Percentiles rank a stretch among this genome's conserved stretches.
These are phyloP conservation scores for Gymnodraco acuticeps DNA, from an alignment of 2,797 vertebrate genomes.

Conservation along the genomic window DNA sequence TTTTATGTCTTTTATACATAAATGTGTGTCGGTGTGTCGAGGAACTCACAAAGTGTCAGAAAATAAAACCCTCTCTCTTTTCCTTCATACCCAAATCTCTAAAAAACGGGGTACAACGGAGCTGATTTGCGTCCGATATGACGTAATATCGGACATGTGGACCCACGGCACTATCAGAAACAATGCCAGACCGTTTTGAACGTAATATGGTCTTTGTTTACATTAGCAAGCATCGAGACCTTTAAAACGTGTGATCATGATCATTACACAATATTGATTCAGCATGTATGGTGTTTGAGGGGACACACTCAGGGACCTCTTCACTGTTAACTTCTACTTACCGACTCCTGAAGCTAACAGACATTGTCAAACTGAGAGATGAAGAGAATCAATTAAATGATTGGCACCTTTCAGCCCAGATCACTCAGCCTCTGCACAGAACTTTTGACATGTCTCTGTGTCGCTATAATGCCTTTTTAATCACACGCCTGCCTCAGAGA, in stretches of 20 bases:
- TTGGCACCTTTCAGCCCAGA: slow-evolving; percentile 36
- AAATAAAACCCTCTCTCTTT: too few species aligned
- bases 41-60: too few species aligned
- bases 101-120: too few species aligned
- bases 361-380: slow-evolving; percentile 18
- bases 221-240: too few species aligned
- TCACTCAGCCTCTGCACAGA: slow-evolving; percentile 27
- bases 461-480: slow-evolving; percentile 40
- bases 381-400: slow-evolving; percentile 46
- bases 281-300: neutral
- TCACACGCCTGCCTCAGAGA: slow-evolving; percentile 46
- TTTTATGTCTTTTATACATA: too few species aligned
- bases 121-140: too few species aligned
- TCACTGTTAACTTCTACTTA: neutral
- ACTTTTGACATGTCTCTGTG: slow-evolving; percentile 36
- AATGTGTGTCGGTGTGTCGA: too few species aligned
- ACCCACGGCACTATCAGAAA: too few species aligned
- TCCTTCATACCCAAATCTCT: too few species aligned
- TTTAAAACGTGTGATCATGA: neutral
- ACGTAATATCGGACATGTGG: too few species aligned
- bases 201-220: too few species aligned
- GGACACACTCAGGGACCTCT: neutral
- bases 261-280: neutral
- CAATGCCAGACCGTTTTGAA: too few species aligned
- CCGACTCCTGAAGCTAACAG: neutral